Conservation (phyloP, 2,888 invertebrate species). For the Dugesia japonica region DNA sequence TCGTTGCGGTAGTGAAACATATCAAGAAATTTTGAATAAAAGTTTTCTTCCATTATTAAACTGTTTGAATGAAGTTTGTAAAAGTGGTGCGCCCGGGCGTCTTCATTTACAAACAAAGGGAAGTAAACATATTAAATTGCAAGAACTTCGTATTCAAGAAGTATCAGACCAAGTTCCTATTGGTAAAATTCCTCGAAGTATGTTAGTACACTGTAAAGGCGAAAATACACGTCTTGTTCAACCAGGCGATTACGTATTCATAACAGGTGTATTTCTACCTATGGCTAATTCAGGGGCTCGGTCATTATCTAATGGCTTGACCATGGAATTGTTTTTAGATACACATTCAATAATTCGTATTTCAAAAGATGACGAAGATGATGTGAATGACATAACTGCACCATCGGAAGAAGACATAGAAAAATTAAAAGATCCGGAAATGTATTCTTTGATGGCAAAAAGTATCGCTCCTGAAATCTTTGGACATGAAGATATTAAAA, state of each 20-base stretch:
- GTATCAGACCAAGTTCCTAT: slow-evolving; percentile 60
- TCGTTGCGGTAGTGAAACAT: slow-evolving; percentile 90
- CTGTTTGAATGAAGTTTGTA: slow-evolving; percentile 79
- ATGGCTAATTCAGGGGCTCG: slow-evolving; percentile 53
- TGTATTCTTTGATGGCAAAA: slow-evolving; percentile 74
- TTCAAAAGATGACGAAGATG: slow-evolving; percentile 29
- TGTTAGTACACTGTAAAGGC: slow-evolving; percentile 78
- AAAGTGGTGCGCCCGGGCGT: slow-evolving; percentile 76
- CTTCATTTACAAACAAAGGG: slow-evolving; percentile 84
- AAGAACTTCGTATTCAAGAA: slow-evolving; percentile 91
- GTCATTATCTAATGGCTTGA: slow-evolving; percentile 48
- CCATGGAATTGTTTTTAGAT: slow-evolving; percentile 84
- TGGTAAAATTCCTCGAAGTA: slow-evolving; percentile 81
- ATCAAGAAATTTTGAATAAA: slow-evolving; percentile 60
- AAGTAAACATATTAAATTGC: slow-evolving; percentile 90
- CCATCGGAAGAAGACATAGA: not conserved
- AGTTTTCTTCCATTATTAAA: slow-evolving; percentile 72
- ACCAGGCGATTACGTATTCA: slow-evolving; percentile 81
- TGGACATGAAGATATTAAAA: slow-evolving; percentile 91
- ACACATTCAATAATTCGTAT: slow-evolving; percentile 57
- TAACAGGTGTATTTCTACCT: slow-evolving; percentile 73
- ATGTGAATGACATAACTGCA: not conserved
- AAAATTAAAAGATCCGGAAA: slow-evolving; percentile 58
- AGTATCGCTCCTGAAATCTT: slow-evolving; percentile 96
- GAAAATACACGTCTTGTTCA: slow-evolving; percentile 69